phyloP scores from a whole-genome alignment of 1,140 invertebrate species.

The Cherax destructor region DNA sequence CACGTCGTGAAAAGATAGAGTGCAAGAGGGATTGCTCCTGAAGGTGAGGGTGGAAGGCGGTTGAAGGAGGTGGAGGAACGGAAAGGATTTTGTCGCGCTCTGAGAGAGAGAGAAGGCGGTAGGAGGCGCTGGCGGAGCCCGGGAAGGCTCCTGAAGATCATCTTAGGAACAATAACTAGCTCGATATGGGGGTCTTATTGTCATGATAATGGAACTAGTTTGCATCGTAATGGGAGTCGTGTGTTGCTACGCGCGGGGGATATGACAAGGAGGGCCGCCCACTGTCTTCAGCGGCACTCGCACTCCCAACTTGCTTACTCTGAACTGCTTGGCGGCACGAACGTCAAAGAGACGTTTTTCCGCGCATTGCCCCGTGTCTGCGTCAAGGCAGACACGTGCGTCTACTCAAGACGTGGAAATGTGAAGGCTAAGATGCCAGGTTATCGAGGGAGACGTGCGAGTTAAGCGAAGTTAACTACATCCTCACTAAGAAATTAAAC shows the following conservation, averaged over 20 bases:
- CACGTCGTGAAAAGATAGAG: constrained; percentile 39
- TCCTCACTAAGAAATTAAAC: background rate
- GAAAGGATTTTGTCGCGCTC: background rate
- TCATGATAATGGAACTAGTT: constrained; percentile 71
- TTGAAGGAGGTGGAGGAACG: background rate
- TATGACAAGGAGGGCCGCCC: constrained; percentile 60
- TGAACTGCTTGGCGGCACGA: background rate
- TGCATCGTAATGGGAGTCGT: constrained; percentile 68
- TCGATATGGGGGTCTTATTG: constrained; percentile 70
- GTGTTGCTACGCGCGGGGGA: constrained; percentile 59
- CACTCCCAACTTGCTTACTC: constrained; percentile 59
- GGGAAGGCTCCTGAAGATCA: constrained; percentile 30
- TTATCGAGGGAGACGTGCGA: background rate
- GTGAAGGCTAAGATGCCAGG: background rate
- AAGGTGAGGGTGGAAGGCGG: background rate
- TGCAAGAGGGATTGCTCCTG: background rate
- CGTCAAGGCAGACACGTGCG: background rate
- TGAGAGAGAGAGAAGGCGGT: background rate
- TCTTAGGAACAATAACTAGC: constrained; percentile 71
- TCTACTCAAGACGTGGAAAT: background rate
- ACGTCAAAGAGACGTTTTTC: background rate
- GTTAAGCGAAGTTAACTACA: background rate
- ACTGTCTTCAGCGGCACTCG: constrained; percentile 17
- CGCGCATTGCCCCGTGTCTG: background rate
- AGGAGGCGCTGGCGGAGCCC: background rate